Evolutionary conservation across 1,140 invertebrate species (phyloP).

Genomic region (Lasaia peninsularis): DNA sequence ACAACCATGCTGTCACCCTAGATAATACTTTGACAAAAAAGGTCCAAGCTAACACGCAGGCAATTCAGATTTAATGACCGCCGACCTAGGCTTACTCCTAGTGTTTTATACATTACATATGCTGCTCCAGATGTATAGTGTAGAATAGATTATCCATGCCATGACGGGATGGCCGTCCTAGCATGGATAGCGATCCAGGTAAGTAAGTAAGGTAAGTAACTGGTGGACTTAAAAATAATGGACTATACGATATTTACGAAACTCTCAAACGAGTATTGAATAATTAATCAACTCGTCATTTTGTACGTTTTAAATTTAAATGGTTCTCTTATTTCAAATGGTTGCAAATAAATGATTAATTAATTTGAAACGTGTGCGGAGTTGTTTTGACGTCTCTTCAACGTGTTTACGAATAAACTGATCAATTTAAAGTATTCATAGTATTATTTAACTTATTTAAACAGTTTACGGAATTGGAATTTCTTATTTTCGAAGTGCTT

Average conservation of each 20-base stretch:
- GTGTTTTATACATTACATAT: too few species aligned
- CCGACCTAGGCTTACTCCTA: too few species aligned
- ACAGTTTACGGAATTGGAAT: too few species aligned
- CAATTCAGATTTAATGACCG: too few species aligned
- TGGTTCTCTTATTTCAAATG: not conserved
- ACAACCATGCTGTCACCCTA: too few species aligned
- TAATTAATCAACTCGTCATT: not conserved
- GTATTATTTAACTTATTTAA: not conserved
- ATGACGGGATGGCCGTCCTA: too few species aligned
- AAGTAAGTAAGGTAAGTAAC: not conserved
- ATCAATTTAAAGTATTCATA: not conserved
- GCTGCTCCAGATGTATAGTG: too few species aligned
- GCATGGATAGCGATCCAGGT: too few species aligned
- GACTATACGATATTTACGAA: not conserved
- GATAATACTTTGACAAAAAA: too few species aligned
- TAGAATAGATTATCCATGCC: too few species aligned
- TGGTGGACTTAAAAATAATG: not conserved
- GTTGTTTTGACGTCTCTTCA: not conserved
- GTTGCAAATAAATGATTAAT: not conserved
- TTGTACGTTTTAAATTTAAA: slow-evolving; percentile 1
- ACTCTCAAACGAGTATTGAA: not conserved
- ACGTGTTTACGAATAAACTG: not conserved
- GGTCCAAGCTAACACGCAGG: too few species aligned
- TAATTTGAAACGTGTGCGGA: slow-evolving; percentile 1
- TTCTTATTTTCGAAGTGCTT: too few species aligned